Conservation (phyloP, 2,888 invertebrate species). For the Metallyticus violacea region DNA sequence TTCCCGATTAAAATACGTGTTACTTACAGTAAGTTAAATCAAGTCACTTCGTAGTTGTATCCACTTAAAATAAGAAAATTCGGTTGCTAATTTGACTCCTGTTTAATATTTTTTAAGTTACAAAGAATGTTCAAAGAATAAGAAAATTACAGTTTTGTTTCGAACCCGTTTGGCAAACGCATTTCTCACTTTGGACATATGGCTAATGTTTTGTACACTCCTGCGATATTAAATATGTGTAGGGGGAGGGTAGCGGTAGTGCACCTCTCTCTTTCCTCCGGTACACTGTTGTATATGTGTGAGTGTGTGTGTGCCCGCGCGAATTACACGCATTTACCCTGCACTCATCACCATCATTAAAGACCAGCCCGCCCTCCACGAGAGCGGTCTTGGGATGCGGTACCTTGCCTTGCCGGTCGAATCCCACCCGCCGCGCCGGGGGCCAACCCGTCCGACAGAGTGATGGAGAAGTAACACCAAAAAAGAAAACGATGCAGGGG, state of each 20-base stretch:
- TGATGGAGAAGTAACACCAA: neutral
- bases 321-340: conserved; percentile 24
- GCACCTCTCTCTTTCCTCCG: too few species aligned
- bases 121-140: too few species aligned
- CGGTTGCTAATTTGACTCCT: too few species aligned
- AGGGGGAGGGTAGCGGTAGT: neutral
- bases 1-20: too few species aligned
- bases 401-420: neutral
- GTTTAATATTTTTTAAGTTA: too few species aligned
- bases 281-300: too few species aligned
- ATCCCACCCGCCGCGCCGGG: neutral
- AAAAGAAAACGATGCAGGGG: neutral
- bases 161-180: too few species aligned
- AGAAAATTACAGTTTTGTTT: too few species aligned
- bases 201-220: neutral
- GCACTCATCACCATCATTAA: conserved; percentile 26
- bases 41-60: too few species aligned
- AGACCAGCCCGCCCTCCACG: neutral
- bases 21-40: too few species aligned
- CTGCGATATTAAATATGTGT: neutral
- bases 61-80: too few species aligned
- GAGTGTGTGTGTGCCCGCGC: conserved; percentile 17
- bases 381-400: neutral
- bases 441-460: neutral
- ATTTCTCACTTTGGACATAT: too few species aligned